Conservation (phyloP, 2,888 invertebrate species). For the Parnassius glacialis region DNA sequence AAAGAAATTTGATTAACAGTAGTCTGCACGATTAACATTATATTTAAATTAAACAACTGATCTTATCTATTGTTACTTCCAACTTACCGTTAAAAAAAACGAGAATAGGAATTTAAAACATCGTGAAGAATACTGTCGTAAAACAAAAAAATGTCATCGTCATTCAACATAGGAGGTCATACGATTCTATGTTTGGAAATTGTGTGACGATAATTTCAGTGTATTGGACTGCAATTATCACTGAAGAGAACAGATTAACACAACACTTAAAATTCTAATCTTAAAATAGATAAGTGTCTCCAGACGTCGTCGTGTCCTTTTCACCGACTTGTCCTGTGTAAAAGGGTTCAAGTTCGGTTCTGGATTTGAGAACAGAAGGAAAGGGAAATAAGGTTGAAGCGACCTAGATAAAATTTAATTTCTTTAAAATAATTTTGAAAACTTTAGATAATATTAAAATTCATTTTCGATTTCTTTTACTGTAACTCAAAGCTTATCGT, state of each 20-base stretch:
- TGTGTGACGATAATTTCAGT: slow-evolving; percentile 10
- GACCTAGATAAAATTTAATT: slow-evolving; percentile 5
- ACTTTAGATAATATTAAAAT: no score
- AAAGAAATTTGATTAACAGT: slow-evolving; percentile 26
- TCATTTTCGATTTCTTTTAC: no score
- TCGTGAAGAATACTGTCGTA: slow-evolving; percentile 10
- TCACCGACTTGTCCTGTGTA: slow-evolving; percentile 72
- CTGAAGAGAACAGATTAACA: slow-evolving; percentile 33
- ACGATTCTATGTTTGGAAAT: slow-evolving; percentile 19
- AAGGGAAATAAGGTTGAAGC: slow-evolving; percentile 5
- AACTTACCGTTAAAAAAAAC: no score
- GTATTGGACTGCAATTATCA: slow-evolving; percentile 1
- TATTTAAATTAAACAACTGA: not conserved
- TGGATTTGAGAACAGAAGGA: slow-evolving; percentile 29
- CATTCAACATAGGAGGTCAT: slow-evolving; percentile 20
- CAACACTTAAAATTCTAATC: slow-evolving; percentile 52
- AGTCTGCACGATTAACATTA: slow-evolving; percentile 4
- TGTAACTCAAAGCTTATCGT: no score
- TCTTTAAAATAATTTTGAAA: no score
- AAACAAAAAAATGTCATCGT: slow-evolving; percentile 5
- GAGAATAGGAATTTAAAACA: not conserved
- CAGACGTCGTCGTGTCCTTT: slow-evolving; percentile 53
- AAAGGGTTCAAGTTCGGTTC: slow-evolving; percentile 69
- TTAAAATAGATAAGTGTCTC: slow-evolving; percentile 45
- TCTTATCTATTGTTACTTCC: no score